Percentiles rank a stretch among this genome's conserved stretches.
These are phyloP conservation scores for Trachelipus rathkii DNA, from an alignment of 1,140 invertebrate genomes.

Conservation along the genomic window DNA sequence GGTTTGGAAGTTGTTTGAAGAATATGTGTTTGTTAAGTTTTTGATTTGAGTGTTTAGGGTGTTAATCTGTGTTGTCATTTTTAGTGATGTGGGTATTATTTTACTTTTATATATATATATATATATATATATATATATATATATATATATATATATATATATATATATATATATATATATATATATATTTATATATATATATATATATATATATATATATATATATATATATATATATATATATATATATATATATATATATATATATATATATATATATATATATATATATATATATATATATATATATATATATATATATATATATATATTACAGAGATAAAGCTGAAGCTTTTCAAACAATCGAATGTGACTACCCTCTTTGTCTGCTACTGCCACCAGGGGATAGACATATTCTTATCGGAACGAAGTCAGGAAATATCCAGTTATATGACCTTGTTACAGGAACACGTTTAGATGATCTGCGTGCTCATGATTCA, in stretches of 20 bases:
- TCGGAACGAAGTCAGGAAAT: constrained; percentile 80
- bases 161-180: no score
- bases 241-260: constrained; percentile 13
- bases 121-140: no score
- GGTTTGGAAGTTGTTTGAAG: no score
- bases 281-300: neutral
- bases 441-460: constrained; percentile 84
- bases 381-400: constrained; percentile 76
- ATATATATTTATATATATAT: no score
- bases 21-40: no score
- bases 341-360: constrained; percentile 65
- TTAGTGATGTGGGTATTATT: no score
- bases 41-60: no score
- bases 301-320: neutral
- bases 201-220: no score
- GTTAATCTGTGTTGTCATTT: no score
- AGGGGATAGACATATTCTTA: constrained; percentile 83
- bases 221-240: neutral
- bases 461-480: constrained; percentile 68
- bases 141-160: no score
- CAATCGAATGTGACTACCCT: constrained; percentile 64
- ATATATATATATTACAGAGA: constrained; percentile 2
- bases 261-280: constrained; percentile 10
- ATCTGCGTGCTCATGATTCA: constrained; percentile 70
- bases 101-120: no score